Conservation (phyloP, 2,797 vertebrate genomes). For the Sardinella longiceps region DNA sequence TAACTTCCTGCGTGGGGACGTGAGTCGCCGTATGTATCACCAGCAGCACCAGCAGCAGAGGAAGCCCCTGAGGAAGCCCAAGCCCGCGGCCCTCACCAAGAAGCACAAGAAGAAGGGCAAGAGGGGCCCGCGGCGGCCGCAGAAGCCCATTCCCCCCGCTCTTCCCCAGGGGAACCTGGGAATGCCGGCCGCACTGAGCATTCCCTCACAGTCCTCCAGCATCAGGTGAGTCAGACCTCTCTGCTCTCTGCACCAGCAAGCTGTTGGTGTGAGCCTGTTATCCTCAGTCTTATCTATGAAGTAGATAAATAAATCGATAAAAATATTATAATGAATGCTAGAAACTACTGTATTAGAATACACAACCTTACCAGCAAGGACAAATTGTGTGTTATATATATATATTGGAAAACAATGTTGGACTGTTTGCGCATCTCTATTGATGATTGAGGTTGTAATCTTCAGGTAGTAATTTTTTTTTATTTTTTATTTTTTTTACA, state of each 20-base stretch:
- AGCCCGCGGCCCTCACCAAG: slow-evolving; percentile 98
- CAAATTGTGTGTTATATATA: too few relatives aligned
- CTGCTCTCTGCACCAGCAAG: too few relatives aligned
- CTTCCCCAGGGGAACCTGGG: slow-evolving; percentile 96
- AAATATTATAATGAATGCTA: not conserved
- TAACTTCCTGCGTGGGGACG: slow-evolving; percentile 96
- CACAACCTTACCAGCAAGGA: too few relatives aligned
- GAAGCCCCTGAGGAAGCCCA: slow-evolving; percentile 98
- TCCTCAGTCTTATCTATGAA: not conserved
- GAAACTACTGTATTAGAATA: too few relatives aligned
- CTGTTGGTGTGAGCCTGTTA: not conserved
- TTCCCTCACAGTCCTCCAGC: slow-evolving; percentile 86
- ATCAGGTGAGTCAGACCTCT: slow-evolving; percentile 85
- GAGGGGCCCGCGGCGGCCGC: slow-evolving; percentile 89
- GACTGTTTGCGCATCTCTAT: not conserved
- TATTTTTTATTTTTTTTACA: not conserved
- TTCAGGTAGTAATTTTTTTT: too few relatives aligned
- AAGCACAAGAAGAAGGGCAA: slow-evolving; percentile 99
- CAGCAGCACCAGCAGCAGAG: slow-evolving; percentile 88
- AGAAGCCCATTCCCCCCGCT: slow-evolving; percentile 97
- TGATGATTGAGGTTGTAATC: not conserved
- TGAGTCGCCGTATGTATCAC: slow-evolving; percentile 92
- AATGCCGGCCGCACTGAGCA: slow-evolving; percentile 91
- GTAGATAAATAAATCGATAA: too few relatives aligned
- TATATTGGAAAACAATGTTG: not conserved